Evolutionary conservation across 1,140 invertebrate genomes (phyloP), one percentile per base, ranked within the genome.

Genomic region (Calliphora vicina): DNA sequence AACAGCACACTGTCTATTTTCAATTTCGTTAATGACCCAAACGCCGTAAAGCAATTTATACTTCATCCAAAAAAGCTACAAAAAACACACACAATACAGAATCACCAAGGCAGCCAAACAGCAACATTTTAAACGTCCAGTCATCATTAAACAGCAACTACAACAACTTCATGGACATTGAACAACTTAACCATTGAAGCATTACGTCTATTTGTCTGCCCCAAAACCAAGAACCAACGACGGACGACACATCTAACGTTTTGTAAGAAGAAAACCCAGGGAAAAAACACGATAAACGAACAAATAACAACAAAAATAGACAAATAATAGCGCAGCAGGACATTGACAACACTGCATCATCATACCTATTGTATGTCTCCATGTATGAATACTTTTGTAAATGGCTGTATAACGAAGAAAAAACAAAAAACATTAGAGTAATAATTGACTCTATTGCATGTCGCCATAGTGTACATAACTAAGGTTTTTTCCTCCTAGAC

Each of bases 311-410:
- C 72, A 57, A 50, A 82, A 81, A 88, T 35, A 88, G 88, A 89
- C 88, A 89, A 89, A 89, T 89, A 89, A 89, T 88, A 87, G 88
- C 88, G 84, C 88, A 89, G 88, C 88, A 89, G 88, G 88, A 88
- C 88, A 89, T 88, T 88, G 88, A 89, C 88, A 88, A 88, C 80
- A 67, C 25, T 42, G 61, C 80, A 42, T 67, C 45, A 43, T 43
- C 74, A 78, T 78, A 78, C 35, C 74, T 78, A 45, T 43, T 23
- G n/a, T 67, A 2, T 67, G 61, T 23, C 50, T 57, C 50, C 15
- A 57, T n/a, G 50, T 57, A n/a, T 6, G 50, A n/a, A 57, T 15
- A n/a, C 50, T n/a, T n/a, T 6, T n/a, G 2, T 17, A 15, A 17
- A 57, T n/a, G 15, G n/a, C 50, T n/a, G 50, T 57, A n/a, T 57